Evolutionary conservation across 1,140 invertebrate species (phyloP), one percentile per base, ranked within the genome.

Genomic region (Acromyrmex echinatior): DNA sequence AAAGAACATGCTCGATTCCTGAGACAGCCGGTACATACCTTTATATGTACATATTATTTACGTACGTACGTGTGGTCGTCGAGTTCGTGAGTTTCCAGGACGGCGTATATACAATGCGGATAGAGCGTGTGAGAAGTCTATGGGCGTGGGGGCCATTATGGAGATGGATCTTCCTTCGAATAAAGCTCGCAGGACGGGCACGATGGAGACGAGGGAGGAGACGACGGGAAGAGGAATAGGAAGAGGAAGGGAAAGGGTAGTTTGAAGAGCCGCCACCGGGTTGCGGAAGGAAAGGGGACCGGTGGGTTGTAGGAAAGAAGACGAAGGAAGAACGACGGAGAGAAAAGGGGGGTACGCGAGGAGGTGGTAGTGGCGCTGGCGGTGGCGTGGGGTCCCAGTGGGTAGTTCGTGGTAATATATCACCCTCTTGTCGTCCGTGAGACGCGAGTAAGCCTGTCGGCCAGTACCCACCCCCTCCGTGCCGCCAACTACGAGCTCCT

Each of bases 131-230:
- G 92, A 93, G 93, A 92, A 93, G 91, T 89, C 88, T 70, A 86
- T 80, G 90, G 91, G 91, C 92, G 92, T 93, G 93, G 91, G 92
- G 92, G 93, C 92, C 92, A 94, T 95, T 95, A 95, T 95, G 93
- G 94, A 95, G 94, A 95, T 94, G 92, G 94, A 95, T 95, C 93
- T 95, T 94, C 93, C 91, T 93, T 93, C 91, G 93, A 94, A 95
- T 95, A 94, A 94, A 93, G 93, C 88, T 93, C 84, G 88, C 74
- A 85, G 74, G 73, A 89, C 56, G 63, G 60, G 76, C 56, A 62
- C 25, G 53, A 62, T 28, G 53, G 53, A 56, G 39, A 73, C 70
- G 53, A 31, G 66, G 25, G 87, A 45, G 53, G 35, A 51, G 25
- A 39, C n/a, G 81, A 62, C 39, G 73, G 49, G 62, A 77, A n/a